Evolutionary conservation across 1,140 invertebrate genomes (phyloP), one percentile per base, ranked within the genome.

Genomic region (Drosophila setifemur): DNA sequence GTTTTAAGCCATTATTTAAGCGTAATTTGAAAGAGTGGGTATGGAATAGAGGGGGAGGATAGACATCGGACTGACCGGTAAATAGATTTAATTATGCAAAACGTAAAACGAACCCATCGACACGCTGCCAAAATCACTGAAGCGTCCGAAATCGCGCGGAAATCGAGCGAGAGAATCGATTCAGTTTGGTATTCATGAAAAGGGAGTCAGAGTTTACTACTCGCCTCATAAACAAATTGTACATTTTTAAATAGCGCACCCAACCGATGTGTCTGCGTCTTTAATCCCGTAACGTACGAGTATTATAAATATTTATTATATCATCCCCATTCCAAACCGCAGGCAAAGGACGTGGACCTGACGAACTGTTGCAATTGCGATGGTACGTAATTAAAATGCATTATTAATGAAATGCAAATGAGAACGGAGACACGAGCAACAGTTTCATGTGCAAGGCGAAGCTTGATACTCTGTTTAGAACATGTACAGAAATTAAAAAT

Each of bases 71-170:
- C 54, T 71, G 66, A 53, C 67, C 69, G 69, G 47, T 19, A 73
- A 73, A 66, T 55, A 73, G 58, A 73, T 73, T 73, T 72, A 73
- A 73, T 73, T 73, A 73, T 73, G 69, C 57, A 73, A 73, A 73
- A 54, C 43, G 44, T 43, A 35, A 70, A 72, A 64, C 48, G 44
- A 49, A 54, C 14, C 47, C 57, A 48, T 45, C 19, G 49, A 49
- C 70, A 72, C 58, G 70, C 47, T 33, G 58, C 18, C 47, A 44
- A 63, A 14, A 44, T 28, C 57, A 64, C 70, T 73, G 18, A 53
- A 35, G 71, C 60, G 60, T 73, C 44, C 37, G 74, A 39, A 45
- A 74, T 31, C 49, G 43, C 47, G 52, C 69, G 71, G 71, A 74
- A 74, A 74, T 57, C 37, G 45, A 67, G 58, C 39, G 43, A 44